Evolutionary conservation across 2,113 vertebrate species (phyloP).

Genomic region (Phaethornis superciliosus): DNA sequence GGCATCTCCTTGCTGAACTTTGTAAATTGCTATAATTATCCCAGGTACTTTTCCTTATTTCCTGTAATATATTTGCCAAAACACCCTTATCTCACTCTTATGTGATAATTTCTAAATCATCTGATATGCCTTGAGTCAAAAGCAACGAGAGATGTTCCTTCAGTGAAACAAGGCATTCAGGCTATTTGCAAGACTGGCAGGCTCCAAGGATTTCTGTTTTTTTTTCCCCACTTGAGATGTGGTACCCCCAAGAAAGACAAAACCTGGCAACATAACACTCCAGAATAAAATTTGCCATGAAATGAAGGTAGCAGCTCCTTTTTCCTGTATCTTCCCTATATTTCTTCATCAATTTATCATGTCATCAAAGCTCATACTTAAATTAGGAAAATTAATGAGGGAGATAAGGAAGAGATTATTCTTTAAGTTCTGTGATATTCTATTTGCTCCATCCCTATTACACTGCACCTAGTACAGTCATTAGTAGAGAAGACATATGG

Average conservation of each 20-base stretch:
- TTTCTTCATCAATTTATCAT: background rate
- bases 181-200: background rate
- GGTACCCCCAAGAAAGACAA: background rate
- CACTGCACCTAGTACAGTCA: background rate
- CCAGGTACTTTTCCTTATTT: background rate
- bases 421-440: background rate
- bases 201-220: background rate
- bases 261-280: background rate
- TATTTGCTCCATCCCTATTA: background rate
- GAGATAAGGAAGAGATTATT: background rate
- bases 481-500: background rate
- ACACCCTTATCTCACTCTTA: background rate
- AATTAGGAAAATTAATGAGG: background rate
- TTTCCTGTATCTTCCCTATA: background rate
- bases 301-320: background rate
- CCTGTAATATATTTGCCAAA: background rate
- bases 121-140: background rate
- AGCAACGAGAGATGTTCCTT: background rate
- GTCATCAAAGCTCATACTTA: background rate
- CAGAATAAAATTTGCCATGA: background rate
- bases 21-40: constrained; percentile 1
- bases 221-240: background rate
- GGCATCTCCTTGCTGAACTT: background rate
- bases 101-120: constrained; percentile 2
- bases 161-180: background rate